Percentiles rank a stretch among this genome's conserved stretches.
phyloP scores from a whole-genome alignment of 2,797 vertebrate species.

The Onychomys arenicola region DNA sequence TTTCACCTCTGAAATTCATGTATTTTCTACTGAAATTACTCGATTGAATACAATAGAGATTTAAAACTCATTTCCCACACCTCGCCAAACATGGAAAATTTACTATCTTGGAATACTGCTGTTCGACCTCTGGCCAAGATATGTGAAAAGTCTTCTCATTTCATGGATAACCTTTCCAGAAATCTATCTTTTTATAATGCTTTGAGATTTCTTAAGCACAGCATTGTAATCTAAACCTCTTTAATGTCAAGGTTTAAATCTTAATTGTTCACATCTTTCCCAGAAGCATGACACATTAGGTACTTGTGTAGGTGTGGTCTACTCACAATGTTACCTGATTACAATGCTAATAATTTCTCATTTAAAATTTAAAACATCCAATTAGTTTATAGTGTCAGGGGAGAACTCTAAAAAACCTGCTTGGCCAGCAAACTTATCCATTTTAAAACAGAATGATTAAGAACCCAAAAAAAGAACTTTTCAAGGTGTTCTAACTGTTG shows the following conservation, averaged over 20 bases:
- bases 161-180: constrained; percentile 48
- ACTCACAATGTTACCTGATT: constrained; percentile 69
- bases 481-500: not conserved
- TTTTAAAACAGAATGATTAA: constrained; percentile 67
- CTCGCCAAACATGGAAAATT: constrained; percentile 67
- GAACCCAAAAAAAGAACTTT: constrained; percentile 12
- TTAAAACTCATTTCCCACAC: constrained; percentile 69
- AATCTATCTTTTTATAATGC: constrained; percentile 37
- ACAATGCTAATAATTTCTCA: constrained; percentile 79
- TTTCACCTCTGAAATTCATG: constrained; percentile 70
- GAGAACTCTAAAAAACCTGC: constrained; percentile 70
- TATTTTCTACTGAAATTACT: constrained; percentile 74
- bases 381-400: constrained; percentile 66
- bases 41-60: constrained; percentile 60
- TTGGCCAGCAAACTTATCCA: constrained; percentile 63
- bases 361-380: constrained; percentile 79
- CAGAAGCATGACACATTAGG: constrained; percentile 61
- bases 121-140: constrained; percentile 59
- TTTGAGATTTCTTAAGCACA: constrained; percentile 41
- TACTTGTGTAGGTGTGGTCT: constrained; percentile 42
- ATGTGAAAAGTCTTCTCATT: constrained; percentile 58
- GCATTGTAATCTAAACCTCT: constrained; percentile 20
- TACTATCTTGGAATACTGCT: constrained; percentile 56
- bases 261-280: constrained; percentile 71
- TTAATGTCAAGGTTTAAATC: constrained; percentile 54